Evolutionary conservation across 2,113 vertebrate species (phyloP), one percentile per base, ranked within the genome.

Genomic region (Acrocephalus arundinaceus): DNA sequence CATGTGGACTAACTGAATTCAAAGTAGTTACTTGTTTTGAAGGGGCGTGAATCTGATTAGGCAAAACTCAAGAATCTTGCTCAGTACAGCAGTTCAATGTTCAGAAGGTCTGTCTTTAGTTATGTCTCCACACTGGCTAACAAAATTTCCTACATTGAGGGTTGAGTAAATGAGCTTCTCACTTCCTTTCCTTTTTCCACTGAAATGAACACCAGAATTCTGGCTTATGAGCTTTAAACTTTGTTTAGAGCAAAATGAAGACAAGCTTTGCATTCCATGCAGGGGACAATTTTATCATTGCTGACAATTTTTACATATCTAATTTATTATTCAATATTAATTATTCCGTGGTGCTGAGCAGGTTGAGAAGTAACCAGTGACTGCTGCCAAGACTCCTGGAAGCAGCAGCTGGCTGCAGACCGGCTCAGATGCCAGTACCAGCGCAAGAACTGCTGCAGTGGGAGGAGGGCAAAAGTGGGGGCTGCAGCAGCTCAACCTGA

Each of bases 51-150:
- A 58, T 63, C 21, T 45, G 30, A 58, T 66, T 45, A 65, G 35
- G 35, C 14, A 72, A 41, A 92, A 90, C 8, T 2, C 35, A 39
- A 75, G 58, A 79, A 83, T 22, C 15, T n/a, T 33, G 21, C 23
- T 85, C 61, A 81, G n/a, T 1, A 6, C 2, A 13, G 24, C 1
- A 4, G 39, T 22, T 52, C 24, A n/a, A 2, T 24, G 4, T 30
- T 65, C 58, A 61, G 23, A 48, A 81, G 7, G 27, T 30, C 45
- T 72, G 33, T 59, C 65, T 85, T 87, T 33, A 90, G 48, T 58
- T 24, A 27, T 21, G 10, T 33, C 74, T 55, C 27, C 43, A 78
- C 46, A 57, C 15, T 20, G 31, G 33, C 37, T 67, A 84, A 68
- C 14, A 54, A 54, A 41, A 61, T 61, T 70, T 73, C 31, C 21